phyloP scores from a whole-genome alignment of 2,797 vertebrate species.

The Acanthopagrus latus region DNA sequence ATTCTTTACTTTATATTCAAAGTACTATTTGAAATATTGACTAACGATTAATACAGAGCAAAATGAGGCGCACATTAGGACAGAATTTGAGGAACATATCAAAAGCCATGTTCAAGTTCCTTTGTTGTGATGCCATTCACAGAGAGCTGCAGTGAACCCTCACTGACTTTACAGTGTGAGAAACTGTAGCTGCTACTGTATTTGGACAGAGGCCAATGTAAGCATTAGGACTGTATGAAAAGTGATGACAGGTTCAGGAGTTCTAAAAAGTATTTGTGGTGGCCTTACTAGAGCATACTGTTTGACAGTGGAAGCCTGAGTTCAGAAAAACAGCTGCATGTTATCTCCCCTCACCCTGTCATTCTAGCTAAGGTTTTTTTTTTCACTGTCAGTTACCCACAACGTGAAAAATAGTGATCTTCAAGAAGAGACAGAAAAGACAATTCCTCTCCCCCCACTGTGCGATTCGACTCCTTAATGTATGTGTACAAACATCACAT shows the following conservation, averaged over 20 bases:
- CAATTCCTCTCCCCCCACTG: background rate
- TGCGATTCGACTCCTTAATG: background rate
- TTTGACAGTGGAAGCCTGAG: background rate
- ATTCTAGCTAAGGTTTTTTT: background rate
- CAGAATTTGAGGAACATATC: background rate
- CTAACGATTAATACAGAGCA: too few species aligned
- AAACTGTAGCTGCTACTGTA: background rate
- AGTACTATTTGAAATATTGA: too few species aligned
- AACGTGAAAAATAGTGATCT: background rate
- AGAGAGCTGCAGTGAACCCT: conserved; percentile 4
- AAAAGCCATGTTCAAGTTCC: background rate
- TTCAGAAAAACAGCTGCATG: background rate
- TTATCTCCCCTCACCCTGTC: background rate
- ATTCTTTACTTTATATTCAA: too few species aligned
- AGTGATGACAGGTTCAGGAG: conserved; percentile 1
- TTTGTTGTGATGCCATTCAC: background rate
- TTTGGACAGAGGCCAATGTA: background rate
- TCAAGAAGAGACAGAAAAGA: background rate
- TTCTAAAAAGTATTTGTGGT: background rate
- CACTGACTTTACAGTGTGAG: background rate
- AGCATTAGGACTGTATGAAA: background rate
- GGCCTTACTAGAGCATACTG: background rate
- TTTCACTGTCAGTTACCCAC: background rate
- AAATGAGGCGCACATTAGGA: background rate
- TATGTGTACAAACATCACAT: background rate